These are phyloP conservation scores for Lasioglossum zephyrum DNA, from an alignment of 2,888 invertebrate species.

Conservation along the genomic window DNA sequence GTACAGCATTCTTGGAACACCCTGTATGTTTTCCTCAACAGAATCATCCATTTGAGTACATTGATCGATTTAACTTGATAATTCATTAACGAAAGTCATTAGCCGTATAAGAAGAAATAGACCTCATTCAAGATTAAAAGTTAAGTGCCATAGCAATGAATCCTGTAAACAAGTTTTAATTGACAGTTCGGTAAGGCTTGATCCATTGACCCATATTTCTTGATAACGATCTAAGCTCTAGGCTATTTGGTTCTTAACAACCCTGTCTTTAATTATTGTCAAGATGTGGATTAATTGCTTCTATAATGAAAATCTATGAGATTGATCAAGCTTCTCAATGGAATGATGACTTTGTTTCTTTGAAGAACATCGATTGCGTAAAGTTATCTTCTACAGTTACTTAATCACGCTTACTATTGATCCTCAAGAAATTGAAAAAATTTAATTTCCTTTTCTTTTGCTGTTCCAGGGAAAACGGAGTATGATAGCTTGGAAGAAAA, in stretches of 20 bases:
- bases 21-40: not conserved
- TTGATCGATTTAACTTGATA: not conserved
- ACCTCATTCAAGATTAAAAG: not conserved
- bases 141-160: constrained; percentile 6
- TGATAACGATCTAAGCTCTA: not conserved
- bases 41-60: not conserved
- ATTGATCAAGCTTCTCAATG: not conserved
- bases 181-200: constrained; percentile 40
- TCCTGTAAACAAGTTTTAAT: constrained; percentile 41
- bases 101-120: not conserved
- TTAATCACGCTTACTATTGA: not conserved
- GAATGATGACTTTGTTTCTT: not conserved
- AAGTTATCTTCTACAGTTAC: not conserved
- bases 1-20: too few relatives aligned
- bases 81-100: not conserved
- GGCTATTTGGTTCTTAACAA: constrained; percentile 26
- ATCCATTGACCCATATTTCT: constrained; percentile 37
- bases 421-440: not conserved
- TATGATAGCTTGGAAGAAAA: constrained; percentile 66
- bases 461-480: constrained; percentile 52
- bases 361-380: not conserved
- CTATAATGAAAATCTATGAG: not conserved
- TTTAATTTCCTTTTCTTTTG: not conserved
- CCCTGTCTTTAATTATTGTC: constrained; percentile 17
- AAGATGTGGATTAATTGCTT: constrained; percentile 15